Evolutionary conservation across 2,888 invertebrate species (phyloP).

Genomic region (Ophion ellenae): DNA sequence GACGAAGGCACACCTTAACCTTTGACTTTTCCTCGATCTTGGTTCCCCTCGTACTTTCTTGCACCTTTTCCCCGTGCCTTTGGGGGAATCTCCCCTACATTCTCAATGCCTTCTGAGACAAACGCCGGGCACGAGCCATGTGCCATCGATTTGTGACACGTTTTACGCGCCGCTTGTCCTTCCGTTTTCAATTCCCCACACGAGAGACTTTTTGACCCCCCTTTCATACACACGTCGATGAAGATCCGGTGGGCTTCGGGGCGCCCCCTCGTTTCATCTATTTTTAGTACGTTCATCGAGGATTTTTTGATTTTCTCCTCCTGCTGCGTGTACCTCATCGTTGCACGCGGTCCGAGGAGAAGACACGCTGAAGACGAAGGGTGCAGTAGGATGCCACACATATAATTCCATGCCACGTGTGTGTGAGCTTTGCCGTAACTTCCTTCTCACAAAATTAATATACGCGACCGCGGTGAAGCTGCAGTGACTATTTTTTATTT

Average conservation of each 20-base stretch:
- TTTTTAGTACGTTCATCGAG: constrained; percentile 56
- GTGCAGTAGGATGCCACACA: background rate
- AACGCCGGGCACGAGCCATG: constrained; percentile 66
- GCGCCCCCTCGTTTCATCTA: constrained; percentile 51
- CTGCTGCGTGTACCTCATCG: constrained; percentile 6
- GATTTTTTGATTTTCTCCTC: constrained; percentile 22
- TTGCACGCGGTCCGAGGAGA: constrained; percentile 15
- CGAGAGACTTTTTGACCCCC: constrained; percentile 37
- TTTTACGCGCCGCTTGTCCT: constrained; percentile 53
- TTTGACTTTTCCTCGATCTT: constrained; percentile 38
- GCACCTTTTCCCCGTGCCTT: constrained; percentile 41
- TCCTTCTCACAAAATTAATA: constrained; percentile 60
- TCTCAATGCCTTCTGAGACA: constrained; percentile 36
- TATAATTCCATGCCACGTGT: constrained; percentile 38
- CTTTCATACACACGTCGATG: constrained; percentile 43
- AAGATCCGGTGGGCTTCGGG: constrained; percentile 44
- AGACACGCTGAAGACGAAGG: background rate
- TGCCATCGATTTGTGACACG: constrained; percentile 65
- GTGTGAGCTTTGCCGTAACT: constrained; percentile 51
- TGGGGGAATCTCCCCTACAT: constrained; percentile 37
- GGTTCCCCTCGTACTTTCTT: constrained; percentile 7
- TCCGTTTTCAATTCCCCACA: constrained; percentile 54
- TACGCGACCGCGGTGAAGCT: constrained; percentile 33
- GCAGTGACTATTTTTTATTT: constrained; percentile 28
- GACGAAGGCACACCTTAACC: constrained; percentile 53